A percentile compares a stretch with the other conserved stretches of the same genome.
Evolutionary conservation across 2,888 invertebrate species (phyloP).

Genomic region (Cephus pygmeus): DNA sequence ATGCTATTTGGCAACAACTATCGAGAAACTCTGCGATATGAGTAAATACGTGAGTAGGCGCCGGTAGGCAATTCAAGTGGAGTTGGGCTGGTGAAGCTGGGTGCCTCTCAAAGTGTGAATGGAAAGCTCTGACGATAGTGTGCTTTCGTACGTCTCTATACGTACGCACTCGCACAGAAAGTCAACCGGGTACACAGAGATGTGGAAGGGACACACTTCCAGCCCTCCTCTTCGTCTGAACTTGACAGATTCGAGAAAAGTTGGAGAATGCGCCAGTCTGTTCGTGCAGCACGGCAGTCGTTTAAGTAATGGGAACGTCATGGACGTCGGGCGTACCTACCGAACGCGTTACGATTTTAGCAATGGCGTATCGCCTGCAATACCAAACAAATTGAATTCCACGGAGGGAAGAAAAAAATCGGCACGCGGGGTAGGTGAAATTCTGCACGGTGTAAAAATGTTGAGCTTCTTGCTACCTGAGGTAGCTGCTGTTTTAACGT

Average conservation of each 20-base stretch:
- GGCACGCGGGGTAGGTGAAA: not conserved
- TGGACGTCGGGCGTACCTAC: not conserved
- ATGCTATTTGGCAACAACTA: slow-evolving; percentile 49
- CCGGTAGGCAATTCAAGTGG: not conserved
- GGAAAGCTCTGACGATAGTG: not conserved
- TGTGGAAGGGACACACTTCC: slow-evolving; percentile 41
- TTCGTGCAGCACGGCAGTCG: slow-evolving; percentile 33
- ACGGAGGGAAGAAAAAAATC: not conserved
- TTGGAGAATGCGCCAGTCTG: slow-evolving; percentile 46
- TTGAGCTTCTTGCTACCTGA: not conserved
- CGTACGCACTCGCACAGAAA: slow-evolving; percentile 14
- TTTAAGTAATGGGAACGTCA: slow-evolving; percentile 30
- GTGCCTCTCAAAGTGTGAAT: not conserved
- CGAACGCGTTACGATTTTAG: not conserved
- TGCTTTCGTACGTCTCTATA: slow-evolving; percentile 15
- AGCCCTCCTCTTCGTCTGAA: slow-evolving; percentile 44
- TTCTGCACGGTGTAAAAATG: not conserved
- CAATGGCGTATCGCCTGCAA: not conserved
- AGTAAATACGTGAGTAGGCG: slow-evolving; percentile 36
- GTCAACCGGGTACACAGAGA: slow-evolving; percentile 22
- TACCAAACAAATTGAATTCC: not conserved
- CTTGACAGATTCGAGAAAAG: slow-evolving; percentile 54
- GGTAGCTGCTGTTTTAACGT: not conserved
- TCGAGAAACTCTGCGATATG: slow-evolving; percentile 48
- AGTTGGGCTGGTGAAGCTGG: not conserved